phyloP scores from a whole-genome alignment of 35 echinoderm and acorn worm species.

The Holothuria glaberrima region DNA sequence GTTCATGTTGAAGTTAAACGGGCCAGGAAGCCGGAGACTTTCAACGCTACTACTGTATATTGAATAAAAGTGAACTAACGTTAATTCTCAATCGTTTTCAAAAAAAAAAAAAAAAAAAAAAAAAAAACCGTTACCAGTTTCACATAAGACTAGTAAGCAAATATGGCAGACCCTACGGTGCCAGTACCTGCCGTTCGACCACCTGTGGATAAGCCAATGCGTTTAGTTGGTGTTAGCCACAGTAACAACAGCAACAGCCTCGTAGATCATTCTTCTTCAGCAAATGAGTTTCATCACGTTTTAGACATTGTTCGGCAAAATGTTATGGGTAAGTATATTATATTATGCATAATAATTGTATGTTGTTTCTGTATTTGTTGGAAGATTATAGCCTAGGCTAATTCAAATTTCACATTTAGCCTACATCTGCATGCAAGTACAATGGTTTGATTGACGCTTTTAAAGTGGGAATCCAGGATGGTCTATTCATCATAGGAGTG shows the following conservation, averaged over 20 bases:
- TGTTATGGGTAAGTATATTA: constrained; percentile 52
- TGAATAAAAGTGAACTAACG: not conserved
- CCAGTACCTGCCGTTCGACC: constrained; percentile 87
- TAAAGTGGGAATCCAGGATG: no score
- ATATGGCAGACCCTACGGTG: constrained; percentile 50
- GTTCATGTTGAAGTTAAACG: no score
- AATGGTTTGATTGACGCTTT: no score
- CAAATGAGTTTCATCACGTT: constrained; percentile 74
- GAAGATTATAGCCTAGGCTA: no score
- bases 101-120: no score
- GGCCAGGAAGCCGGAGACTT: no score
- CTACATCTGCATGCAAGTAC: no score
- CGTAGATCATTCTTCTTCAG: constrained; percentile 83
- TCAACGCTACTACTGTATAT: not conserved
- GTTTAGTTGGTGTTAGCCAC: constrained; percentile 92
- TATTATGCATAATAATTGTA: not conserved
- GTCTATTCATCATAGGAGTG: no score
- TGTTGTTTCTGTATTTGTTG: not conserved
- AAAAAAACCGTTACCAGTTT: not conserved
- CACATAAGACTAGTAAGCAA: not conserved
- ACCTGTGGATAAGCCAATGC: constrained; percentile 93
- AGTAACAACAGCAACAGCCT: constrained; percentile 94
- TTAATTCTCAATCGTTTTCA: no score
- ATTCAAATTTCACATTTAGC: no score
- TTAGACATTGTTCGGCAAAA: constrained; percentile 75